A percentile compares a stretch with the other conserved stretches of the same genome.
Evolutionary conservation across 1,140 invertebrate species (phyloP).

Genomic region (Venustaconcha ellipsiformis): DNA sequence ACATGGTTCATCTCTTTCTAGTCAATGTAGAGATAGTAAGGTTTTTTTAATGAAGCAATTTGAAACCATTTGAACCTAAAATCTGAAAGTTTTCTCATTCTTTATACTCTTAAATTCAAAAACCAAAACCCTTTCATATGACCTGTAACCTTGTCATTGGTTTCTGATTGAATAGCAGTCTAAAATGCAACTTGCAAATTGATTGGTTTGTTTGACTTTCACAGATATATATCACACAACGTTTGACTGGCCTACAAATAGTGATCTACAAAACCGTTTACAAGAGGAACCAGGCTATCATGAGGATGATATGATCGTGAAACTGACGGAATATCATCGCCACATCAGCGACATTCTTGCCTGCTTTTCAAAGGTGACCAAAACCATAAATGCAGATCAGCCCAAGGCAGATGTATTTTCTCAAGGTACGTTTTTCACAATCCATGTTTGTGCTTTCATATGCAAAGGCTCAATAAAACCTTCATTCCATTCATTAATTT

Average conservation of each 20-base stretch:
- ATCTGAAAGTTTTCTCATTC: too few species aligned
- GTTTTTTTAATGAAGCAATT: not conserved
- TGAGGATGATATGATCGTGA: slow-evolving; percentile 62
- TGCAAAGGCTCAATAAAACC: not conserved
- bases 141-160: too few species aligned
- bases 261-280: slow-evolving; percentile 57
- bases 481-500: too few species aligned
- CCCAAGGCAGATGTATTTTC: slow-evolving; percentile 69
- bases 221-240: slow-evolving; percentile 68
- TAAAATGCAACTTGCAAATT: not conserved
- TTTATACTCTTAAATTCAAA: too few species aligned
- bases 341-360: slow-evolving; percentile 60
- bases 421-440: slow-evolving; percentile 54
- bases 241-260: slow-evolving; percentile 65
- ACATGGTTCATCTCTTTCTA: too few species aligned
- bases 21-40: not conserved
- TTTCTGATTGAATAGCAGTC: not conserved
- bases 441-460: not conserved
- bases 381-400: slow-evolving; percentile 68
- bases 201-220: slow-evolving; percentile 8
- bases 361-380: slow-evolving; percentile 55
- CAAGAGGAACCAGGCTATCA: slow-evolving; percentile 55
- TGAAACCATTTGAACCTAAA: not conserved
- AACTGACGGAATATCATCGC: slow-evolving; percentile 61
- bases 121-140: too few species aligned